Conservation (phyloP, 2,113 vertebrate genomes). For the Poecile atricapillus region DNA sequence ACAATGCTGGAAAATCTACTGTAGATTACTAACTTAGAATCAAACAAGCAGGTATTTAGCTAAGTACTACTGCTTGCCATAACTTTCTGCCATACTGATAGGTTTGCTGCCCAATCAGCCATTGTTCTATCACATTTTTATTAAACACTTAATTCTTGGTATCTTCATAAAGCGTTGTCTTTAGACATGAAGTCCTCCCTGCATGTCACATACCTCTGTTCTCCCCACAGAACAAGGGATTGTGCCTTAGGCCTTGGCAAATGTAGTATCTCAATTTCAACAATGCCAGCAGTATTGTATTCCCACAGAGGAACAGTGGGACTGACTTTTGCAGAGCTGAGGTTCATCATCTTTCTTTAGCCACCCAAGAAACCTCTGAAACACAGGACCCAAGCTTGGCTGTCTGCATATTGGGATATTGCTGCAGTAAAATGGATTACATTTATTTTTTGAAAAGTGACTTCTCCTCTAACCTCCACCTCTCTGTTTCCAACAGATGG, state of each 20-base stretch:
- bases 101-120: not conserved
- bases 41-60: not conserved
- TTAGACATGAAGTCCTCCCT: not conserved
- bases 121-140: not conserved
- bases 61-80: not conserved
- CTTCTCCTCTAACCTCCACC: not conserved
- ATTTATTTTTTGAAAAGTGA: not conserved
- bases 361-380: not conserved
- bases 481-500: not conserved
- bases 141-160: not conserved
- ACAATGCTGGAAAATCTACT: not conserved
- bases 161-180: not conserved
- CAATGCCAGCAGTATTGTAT: not conserved
- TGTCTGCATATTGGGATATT: not conserved
- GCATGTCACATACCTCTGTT: not conserved
- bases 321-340: not conserved
- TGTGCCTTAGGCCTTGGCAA: not conserved
- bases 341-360: not conserved
- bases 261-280: not conserved
- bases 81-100: not conserved
- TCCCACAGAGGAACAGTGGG: not conserved
- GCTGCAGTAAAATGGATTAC: not conserved
- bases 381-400: fast-evolving
- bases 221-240: not conserved
- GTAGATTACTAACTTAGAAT: not conserved